phyloP scores from a whole-genome alignment of 1,140 invertebrate genomes.

The Drosophila pruinosa region DNA sequence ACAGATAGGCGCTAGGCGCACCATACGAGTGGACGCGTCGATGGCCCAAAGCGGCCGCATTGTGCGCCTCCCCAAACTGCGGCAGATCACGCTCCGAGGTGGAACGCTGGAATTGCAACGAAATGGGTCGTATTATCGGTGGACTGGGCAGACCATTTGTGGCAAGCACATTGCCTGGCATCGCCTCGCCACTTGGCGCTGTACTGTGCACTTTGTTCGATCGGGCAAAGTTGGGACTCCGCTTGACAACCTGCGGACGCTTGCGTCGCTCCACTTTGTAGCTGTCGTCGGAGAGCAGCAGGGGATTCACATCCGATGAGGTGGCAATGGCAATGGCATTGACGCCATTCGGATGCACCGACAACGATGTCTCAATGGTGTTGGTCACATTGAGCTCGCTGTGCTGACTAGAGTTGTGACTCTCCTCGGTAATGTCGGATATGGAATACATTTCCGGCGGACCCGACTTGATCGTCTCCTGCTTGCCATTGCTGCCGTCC shows the following conservation, averaged over 20 bases:
- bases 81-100: slow-evolving; percentile 74
- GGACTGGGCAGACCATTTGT: slow-evolving; percentile 8
- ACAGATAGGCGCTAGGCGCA: slow-evolving; percentile 67
- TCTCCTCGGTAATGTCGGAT: slow-evolving; percentile 78
- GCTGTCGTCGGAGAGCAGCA: slow-evolving; percentile 56
- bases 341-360: slow-evolving; percentile 62
- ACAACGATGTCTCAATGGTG: slow-evolving; percentile 64
- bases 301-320: slow-evolving; percentile 72
- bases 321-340: slow-evolving; percentile 12
- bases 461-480: slow-evolving; percentile 56
- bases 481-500: neutral
- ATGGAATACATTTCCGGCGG: slow-evolving; percentile 72
- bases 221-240: slow-evolving; percentile 59
- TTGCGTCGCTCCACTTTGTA: slow-evolving; percentile 69
- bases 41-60: slow-evolving; percentile 44
- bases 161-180: neutral
- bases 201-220: neutral
- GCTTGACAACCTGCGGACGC: slow-evolving; percentile 70
- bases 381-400: slow-evolving; percentile 69
- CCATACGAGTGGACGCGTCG: slow-evolving; percentile 78
- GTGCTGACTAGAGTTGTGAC: slow-evolving; percentile 77
- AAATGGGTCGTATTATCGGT: slow-evolving; percentile 54
- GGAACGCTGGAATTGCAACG: slow-evolving; percentile 73
- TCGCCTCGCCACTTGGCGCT: neutral
- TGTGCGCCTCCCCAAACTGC: slow-evolving; percentile 46